Conservation (phyloP, 2,888 invertebrate genomes). For the Drosophila mercatorum region DNA sequence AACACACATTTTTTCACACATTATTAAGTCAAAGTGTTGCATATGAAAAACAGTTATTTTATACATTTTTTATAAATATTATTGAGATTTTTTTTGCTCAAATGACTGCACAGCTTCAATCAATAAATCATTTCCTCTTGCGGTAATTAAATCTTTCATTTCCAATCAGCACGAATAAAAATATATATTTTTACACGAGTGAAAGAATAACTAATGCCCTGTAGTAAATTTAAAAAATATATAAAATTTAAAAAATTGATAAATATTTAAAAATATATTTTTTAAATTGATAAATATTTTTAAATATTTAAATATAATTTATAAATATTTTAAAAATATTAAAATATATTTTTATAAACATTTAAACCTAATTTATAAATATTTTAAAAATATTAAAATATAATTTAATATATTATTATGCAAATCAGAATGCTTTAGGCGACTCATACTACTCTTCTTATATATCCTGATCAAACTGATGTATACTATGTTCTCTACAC, state of each 20-base stretch:
- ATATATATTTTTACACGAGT: background rate
- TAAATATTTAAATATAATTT: background rate
- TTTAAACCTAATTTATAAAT: too few relatives aligned
- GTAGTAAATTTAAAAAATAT: background rate
- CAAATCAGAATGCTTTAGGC: too few relatives aligned
- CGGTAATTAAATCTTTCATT: conserved; percentile 56
- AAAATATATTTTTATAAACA: too few relatives aligned
- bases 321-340: background rate
- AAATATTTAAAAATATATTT: background rate
- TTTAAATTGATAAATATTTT: too few relatives aligned
- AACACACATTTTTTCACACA: background rate
- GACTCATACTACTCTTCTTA: too few relatives aligned
- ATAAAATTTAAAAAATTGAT: background rate
- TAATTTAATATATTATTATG: background rate
- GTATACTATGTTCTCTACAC: too few relatives aligned
- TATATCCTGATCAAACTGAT: too few relatives aligned
- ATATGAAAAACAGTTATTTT: background rate
- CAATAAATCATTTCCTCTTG: conserved; percentile 63
- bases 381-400: too few relatives aligned
- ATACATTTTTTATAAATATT: background rate
- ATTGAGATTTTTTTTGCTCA: background rate
- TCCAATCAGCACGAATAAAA: conserved; percentile 24
- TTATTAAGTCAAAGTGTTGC: background rate
- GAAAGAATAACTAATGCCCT: background rate
- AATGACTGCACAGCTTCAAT: conserved; percentile 43